Percentiles rank a stretch among this genome's conserved stretches.
phyloP scores from a whole-genome alignment of 2,888 invertebrate genomes.

The Dasysyrphus tricinctus region DNA sequence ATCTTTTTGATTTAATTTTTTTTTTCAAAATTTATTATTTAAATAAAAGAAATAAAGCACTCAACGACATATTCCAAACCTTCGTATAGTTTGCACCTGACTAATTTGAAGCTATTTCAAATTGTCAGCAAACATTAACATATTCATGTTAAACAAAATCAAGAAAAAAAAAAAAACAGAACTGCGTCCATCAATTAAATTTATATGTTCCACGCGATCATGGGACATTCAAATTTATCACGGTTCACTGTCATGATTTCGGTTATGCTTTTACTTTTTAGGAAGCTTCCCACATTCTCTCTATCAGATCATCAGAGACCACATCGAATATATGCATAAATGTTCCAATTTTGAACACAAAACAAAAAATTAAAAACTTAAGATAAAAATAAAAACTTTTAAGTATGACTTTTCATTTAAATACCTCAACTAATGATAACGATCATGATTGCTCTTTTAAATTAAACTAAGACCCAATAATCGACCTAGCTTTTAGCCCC shows the following conservation, averaged over 20 bases:
- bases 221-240: constrained; percentile 61
- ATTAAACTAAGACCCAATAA: constrained; percentile 65
- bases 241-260: constrained; percentile 4
- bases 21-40: not conserved
- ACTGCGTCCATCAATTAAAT: constrained; percentile 47
- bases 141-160: constrained; percentile 7
- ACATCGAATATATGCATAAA: not conserved
- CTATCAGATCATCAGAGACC: too few species aligned
- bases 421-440: constrained; percentile 64
- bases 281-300: constrained; percentile 12
- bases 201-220: constrained; percentile 68
- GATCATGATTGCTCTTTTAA: constrained; percentile 64
- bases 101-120: constrained; percentile 13
- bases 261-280: constrained; percentile 27
- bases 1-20: not conserved
- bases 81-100: not conserved
- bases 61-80: not conserved
- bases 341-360: not conserved
- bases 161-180: not conserved
- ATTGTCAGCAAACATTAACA: constrained; percentile 25
- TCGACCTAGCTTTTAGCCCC: constrained; percentile 60
- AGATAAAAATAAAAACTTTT: constrained; percentile 17
- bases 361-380: not conserved
- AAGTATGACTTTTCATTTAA: constrained; percentile 62
- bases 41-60: not conserved